Evolutionary conservation across 2,113 vertebrate species (phyloP).

Genomic region (Xiphias gladius): DNA sequence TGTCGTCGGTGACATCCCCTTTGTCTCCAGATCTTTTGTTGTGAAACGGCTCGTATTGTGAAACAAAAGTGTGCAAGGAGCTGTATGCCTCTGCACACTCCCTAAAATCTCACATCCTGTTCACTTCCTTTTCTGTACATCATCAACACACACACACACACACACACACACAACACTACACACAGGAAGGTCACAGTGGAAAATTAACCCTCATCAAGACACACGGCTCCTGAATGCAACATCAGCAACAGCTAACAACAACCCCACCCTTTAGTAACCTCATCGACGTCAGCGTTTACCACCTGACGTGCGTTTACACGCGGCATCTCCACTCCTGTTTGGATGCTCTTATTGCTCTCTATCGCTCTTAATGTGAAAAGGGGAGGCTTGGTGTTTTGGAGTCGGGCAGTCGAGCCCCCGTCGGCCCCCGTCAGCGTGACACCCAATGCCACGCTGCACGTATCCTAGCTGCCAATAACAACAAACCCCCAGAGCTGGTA

Average conservation of each 20-base stretch:
- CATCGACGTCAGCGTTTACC: not conserved
- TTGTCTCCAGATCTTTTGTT: too few relatives aligned
- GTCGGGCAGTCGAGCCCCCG: not conserved
- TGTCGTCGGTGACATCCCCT: too few relatives aligned
- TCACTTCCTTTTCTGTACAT: not conserved
- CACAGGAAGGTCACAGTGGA: not conserved
- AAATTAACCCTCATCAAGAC: constrained; percentile 6
- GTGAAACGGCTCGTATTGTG: not conserved
- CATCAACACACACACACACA: not conserved
- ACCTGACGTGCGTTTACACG: constrained; percentile 29
- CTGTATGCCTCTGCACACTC: not conserved
- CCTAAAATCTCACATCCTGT: not conserved
- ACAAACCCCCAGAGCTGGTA: constrained; percentile 16
- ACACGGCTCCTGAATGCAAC: constrained; percentile 18
- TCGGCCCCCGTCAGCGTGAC: not conserved
- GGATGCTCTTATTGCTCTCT: not conserved
- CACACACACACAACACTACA: not conserved
- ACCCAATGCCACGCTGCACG: too few relatives aligned
- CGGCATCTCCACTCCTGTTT: too few relatives aligned
- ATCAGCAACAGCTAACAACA: not conserved
- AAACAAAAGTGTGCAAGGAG: not conserved
- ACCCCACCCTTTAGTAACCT: not conserved
- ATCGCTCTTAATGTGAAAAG: not conserved
- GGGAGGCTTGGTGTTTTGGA: not conserved
- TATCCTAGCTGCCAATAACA: not conserved